Conservation (phyloP, 2,888 invertebrate species). For the Spilarctia lutea region DNA sequence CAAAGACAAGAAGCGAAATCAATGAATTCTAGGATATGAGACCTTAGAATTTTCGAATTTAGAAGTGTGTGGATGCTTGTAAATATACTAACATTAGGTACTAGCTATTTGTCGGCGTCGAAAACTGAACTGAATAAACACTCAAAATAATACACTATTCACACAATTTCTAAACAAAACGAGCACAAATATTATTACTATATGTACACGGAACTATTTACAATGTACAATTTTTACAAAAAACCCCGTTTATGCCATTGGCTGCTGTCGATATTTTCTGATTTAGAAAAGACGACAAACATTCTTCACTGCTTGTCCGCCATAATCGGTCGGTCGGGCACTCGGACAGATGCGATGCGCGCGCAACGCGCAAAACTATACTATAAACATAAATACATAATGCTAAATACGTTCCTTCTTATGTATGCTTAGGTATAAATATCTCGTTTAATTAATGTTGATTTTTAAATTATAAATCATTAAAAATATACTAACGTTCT, state of each 20-base stretch:
- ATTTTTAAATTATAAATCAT: not conserved
- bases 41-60: constrained; percentile 60
- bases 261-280: constrained; percentile 88
- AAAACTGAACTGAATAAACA: constrained; percentile 87
- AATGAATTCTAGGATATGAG: constrained; percentile 57
- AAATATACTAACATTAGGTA: constrained; percentile 79
- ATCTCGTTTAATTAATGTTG: not conserved
- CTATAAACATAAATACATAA: constrained; percentile 79
- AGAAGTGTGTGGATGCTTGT: constrained; percentile 70
- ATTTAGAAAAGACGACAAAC: constrained; percentile 85
- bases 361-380: constrained; percentile 85
- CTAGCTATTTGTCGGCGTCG: constrained; percentile 86
- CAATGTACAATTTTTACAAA: constrained; percentile 90
- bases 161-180: constrained; percentile 87
- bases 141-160: constrained; percentile 88
- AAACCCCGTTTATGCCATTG: constrained; percentile 89
- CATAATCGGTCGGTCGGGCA: constrained; percentile 85
- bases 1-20: constrained; percentile 80
- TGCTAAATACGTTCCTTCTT: constrained; percentile 45
- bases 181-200: constrained; percentile 90
- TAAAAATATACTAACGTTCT: not conserved
- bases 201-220: constrained; percentile 91
- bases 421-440: constrained; percentile 25
- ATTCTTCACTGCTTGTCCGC: constrained; percentile 85
- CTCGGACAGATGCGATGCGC: constrained; percentile 85